Percentiles rank a stretch among this genome's conserved stretches.
Conservation (phyloP, 2,888 invertebrate species). For the Tiliacea citrago region DNA sequence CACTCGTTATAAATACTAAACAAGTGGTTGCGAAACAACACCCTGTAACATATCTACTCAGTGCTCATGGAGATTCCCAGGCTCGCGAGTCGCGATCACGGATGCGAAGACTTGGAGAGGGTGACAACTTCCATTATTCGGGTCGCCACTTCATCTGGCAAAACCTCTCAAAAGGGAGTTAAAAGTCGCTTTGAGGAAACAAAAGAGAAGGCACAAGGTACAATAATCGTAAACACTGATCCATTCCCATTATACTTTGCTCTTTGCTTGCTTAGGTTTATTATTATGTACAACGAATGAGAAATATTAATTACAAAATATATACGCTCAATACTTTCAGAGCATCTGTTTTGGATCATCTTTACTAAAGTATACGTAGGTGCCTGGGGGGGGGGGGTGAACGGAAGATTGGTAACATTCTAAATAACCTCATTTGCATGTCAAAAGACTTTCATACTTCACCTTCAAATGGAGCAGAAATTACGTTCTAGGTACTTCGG, state of each 20-base stretch:
- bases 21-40: constrained; percentile 5
- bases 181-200: constrained; percentile 4
- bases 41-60: neutral
- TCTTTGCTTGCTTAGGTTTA: neutral
- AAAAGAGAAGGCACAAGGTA: neutral
- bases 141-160: constrained; percentile 13
- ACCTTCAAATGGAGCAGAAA: constrained; percentile 26
- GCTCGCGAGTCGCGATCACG: neutral
- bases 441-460: constrained; percentile 46
- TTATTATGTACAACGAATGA: neutral
- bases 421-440: constrained; percentile 53
- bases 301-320: constrained; percentile 27
- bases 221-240: constrained; percentile 14
- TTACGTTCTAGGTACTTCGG: neutral
- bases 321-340: constrained; percentile 17
- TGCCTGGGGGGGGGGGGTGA: neutral
- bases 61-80: neutral
- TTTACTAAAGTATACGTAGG: neutral
- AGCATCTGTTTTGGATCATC: constrained; percentile 21
- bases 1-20: neutral
- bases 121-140: constrained; percentile 11
- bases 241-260: constrained; percentile 5
- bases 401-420: constrained; percentile 18
- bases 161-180: neutral
- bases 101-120: constrained; percentile 1